Conservation (phyloP, 1,140 invertebrate genomes). For the Drosophila bocki region DNA sequence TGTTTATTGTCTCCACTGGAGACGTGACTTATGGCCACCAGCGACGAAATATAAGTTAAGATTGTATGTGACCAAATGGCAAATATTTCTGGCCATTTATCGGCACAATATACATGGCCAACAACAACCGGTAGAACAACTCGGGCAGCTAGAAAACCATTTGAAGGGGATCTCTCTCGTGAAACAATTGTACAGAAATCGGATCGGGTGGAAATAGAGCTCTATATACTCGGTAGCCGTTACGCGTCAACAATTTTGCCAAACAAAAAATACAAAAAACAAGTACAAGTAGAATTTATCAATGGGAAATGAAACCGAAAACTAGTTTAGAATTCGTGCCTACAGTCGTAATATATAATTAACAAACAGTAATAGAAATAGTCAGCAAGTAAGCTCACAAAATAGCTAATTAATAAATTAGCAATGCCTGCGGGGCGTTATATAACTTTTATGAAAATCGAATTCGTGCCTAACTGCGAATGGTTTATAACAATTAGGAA, state of each 20-base stretch:
- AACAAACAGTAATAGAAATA: constrained; percentile 4
- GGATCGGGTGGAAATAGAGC: constrained; percentile 16
- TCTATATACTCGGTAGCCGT: constrained; percentile 15
- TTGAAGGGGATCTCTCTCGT: constrained; percentile 7
- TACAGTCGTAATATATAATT: constrained; percentile 11
- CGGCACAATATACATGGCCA: constrained; percentile 22
- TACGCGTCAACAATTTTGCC: constrained; percentile 39
- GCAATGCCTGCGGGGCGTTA: neutral
- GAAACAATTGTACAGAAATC: constrained; percentile 27
- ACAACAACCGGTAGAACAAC: constrained; percentile 14
- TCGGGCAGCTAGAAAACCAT: constrained; percentile 10
- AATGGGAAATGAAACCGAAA: constrained; percentile 28
- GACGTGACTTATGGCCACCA: constrained; percentile 62
- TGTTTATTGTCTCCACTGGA: constrained; percentile 15
- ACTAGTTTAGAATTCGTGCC: constrained; percentile 8
- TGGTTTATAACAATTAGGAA: constrained; percentile 12
- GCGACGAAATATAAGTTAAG: constrained; percentile 33
- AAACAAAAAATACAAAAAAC: constrained; percentile 17
- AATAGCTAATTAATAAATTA: neutral
- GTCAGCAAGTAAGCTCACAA: neutral
- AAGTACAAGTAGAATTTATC: constrained; percentile 14
- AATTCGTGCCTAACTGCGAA: constrained; percentile 28
- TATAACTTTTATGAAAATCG: constrained; percentile 32
- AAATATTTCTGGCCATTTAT: constrained; percentile 68
- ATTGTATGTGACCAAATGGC: constrained; percentile 66